These are phyloP conservation scores for Chorisops tibialis DNA, from an alignment of 2,888 invertebrate species.

Conservation along the genomic window DNA sequence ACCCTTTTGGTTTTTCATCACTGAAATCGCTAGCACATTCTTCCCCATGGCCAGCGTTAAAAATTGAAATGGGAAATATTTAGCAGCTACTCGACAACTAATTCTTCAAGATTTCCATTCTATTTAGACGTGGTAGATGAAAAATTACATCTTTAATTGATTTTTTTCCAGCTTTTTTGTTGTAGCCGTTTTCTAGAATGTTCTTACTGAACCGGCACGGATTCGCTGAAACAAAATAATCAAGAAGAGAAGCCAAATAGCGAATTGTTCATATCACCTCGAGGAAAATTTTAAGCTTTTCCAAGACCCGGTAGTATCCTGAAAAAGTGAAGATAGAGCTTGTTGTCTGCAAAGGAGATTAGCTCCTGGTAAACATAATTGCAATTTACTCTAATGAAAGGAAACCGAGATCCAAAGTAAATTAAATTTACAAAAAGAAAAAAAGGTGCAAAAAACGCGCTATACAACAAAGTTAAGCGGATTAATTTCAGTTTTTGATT, in stretches of 20 bases:
- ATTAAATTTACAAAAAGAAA: neutral
- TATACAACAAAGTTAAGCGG: neutral
- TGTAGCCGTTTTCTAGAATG: too few species aligned
- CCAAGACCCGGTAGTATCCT: too few species aligned
- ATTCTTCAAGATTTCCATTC: constrained; percentile 25
- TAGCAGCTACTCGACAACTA: constrained; percentile 6
- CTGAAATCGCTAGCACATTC: constrained; percentile 12
- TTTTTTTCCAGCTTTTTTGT: neutral
- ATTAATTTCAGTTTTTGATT: constrained; percentile 14
- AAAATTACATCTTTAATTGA: constrained; percentile 24
- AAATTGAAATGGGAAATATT: constrained; percentile 11
- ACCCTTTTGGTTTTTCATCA: neutral
- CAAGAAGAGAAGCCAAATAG: too few species aligned
- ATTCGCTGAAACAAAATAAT: too few species aligned
- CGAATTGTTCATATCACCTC: too few species aligned
- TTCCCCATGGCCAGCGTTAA: neutral
- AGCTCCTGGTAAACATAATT: constrained; percentile 16
- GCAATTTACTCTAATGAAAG: constrained; percentile 25
- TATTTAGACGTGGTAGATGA: constrained; percentile 11
- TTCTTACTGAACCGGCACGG: too few species aligned
- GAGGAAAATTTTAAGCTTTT: too few species aligned
- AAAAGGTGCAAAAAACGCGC: constrained; percentile 1
- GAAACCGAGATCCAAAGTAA: neutral
- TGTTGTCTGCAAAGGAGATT: neutral
- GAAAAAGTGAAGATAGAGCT: too few species aligned